These are phyloP conservation scores for Stenoptilia bipunctidactyla DNA, from an alignment of 2,888 invertebrate genomes.

Conservation along the genomic window DNA sequence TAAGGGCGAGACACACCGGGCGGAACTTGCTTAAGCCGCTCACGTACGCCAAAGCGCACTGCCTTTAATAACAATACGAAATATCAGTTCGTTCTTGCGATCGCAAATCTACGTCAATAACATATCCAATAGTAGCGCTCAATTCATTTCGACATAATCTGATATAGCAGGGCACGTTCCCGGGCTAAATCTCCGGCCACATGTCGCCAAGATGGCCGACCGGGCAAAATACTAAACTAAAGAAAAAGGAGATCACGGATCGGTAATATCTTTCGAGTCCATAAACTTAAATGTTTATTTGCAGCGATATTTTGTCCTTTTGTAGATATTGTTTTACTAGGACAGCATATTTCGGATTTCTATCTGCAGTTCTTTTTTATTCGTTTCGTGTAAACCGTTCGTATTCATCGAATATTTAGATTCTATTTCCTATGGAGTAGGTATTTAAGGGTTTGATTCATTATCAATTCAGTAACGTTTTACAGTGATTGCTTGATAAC, in stretches of 20 bases:
- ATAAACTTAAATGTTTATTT: slow-evolving; percentile 72
- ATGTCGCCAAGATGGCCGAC: slow-evolving; percentile 71
- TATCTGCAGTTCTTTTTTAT: too few species aligned
- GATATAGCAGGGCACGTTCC: slow-evolving; percentile 68
- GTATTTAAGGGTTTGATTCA: too few species aligned
- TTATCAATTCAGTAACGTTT: too few species aligned
- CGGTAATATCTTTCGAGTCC: slow-evolving; percentile 71
- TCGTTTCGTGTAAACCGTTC: too few species aligned
- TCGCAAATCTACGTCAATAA: slow-evolving; percentile 72
- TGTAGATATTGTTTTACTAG: slow-evolving; percentile 63
- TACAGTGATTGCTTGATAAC: too few species aligned
- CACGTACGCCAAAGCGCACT: slow-evolving; percentile 54
- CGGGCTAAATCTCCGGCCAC: slow-evolving; percentile 70
- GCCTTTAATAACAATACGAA: slow-evolving; percentile 70
- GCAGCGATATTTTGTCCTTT: slow-evolving; percentile 69
- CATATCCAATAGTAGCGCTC: slow-evolving; percentile 70
- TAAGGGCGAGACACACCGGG: slow-evolving; percentile 46
- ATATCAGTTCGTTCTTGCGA: slow-evolving; percentile 71
- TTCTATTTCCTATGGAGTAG: too few species aligned
- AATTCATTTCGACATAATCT: slow-evolving; percentile 71
- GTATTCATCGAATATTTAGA: too few species aligned
- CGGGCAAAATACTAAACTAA: slow-evolving; percentile 60
- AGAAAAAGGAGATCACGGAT: slow-evolving; percentile 71
- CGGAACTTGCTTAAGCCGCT: slow-evolving; percentile 35
- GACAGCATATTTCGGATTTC: slow-evolving; percentile 25